Evolutionary conservation across 2,888 invertebrate species (phyloP), one percentile per base, ranked within the genome.

Genomic region (Timandra comae): DNA sequence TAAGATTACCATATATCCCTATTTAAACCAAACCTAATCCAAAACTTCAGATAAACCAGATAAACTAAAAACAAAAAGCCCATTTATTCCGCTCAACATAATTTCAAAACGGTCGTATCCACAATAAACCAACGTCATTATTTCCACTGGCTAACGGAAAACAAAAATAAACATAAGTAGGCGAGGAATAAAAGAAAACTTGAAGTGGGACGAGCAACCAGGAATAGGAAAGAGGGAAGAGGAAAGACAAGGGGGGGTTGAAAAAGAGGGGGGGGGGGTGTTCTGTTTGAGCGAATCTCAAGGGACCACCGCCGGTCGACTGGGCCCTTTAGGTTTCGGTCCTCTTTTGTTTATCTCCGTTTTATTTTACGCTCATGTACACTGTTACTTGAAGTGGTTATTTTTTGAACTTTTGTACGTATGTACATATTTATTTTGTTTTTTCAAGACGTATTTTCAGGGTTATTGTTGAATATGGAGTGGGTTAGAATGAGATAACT

Each of bases 141-240:
- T 79, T 80, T 80, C 76, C 81, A 63, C 72, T 50, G 72, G 73
- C 68, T 78, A 77, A 72, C 79, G 67, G 76, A 80, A 82, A 84
- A 84, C 84, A 84, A 84, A 84, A 84, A 84, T 81, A 81, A 81
- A 79, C 73, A 76, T 63, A 77, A 74, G 78, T 70, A 71, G 72
- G 76, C 68, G 62, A 66, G 72, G 79, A 78, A 84, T 82, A 82
- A 84, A 82, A 81, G 81, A 77, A 79, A 78, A 57, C 58, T 63
- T 82, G 63, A 66, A 82, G 82, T 79, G 78, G 80, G 81, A 78
- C 68, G 80, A 80, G 78, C 78, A 75, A 56, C 70, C 62, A 60
- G 64, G 59, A 49, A 52, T 45, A 51, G 54, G 56, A 63, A 62
- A 60, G 61, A 51, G 63, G 63, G 64, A 62, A 56, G 64, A 62